A percentile compares a stretch with the other conserved stretches of the same genome.
These are phyloP conservation scores for Nomada lathburiana DNA, from an alignment of 2,888 invertebrate species.

Conservation along the genomic window DNA sequence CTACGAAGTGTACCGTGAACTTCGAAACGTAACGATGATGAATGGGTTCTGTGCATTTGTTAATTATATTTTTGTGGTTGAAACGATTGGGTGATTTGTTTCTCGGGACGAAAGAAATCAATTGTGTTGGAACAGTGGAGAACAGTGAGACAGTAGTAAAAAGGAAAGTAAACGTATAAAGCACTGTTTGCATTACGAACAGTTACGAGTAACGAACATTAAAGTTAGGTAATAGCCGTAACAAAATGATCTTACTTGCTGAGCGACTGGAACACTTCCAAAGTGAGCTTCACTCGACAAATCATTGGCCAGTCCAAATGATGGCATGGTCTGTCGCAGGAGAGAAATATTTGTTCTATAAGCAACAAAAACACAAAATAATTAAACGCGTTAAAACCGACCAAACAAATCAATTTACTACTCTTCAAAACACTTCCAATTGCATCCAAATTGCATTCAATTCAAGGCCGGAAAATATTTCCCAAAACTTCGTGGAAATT, in stretches of 20 bases:
- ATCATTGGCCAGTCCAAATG: conserved; percentile 92
- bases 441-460: not conserved
- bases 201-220: not conserved
- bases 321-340: conserved; percentile 91
- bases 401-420: not conserved
- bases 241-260: conserved; percentile 87
- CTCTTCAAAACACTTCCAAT: no score
- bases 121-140: no score
- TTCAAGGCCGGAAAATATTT: not conserved
- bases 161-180: not conserved
- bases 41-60: no score
- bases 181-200: not conserved
- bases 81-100: no score
- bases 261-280: conserved; percentile 90
- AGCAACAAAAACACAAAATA: conserved; percentile 71
- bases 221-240: not conserved
- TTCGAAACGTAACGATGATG: not conserved
- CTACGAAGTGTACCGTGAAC: not conserved
- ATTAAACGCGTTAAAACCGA: not conserved
- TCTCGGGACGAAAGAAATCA: no score
- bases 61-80: no score
- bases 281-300: conserved; percentile 90
- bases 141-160: not conserved
- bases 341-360: conserved; percentile 90
- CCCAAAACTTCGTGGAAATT: not conserved